Conservation (phyloP, 2,113 vertebrate genomes). For the Oryzias celebensis region DNA sequence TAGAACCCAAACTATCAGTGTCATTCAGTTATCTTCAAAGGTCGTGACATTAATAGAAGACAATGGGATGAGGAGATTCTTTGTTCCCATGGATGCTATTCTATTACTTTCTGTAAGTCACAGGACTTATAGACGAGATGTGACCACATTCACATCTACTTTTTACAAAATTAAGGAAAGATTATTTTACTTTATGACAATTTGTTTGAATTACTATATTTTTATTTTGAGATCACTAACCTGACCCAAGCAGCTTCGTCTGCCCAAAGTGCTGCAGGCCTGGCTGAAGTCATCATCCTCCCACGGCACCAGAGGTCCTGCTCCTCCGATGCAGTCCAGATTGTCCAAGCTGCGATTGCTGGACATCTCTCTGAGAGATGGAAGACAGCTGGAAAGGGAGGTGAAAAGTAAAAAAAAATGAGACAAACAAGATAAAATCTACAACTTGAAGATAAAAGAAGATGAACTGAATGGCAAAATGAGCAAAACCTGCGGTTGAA, state of each 20-base stretch:
- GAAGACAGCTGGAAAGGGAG: conserved; percentile 76
- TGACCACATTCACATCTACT: not conserved
- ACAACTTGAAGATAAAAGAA: no score
- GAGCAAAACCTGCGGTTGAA: conserved; percentile 38
- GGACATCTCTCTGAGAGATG: conserved; percentile 77
- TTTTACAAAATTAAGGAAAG: not conserved
- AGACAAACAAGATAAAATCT: conserved; percentile 1
- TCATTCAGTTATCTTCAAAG: conserved; percentile 27
- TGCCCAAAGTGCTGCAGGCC: conserved; percentile 83
- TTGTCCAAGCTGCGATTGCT: conserved; percentile 90
- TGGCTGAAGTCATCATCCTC: conserved; percentile 96
- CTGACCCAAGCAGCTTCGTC: conserved; percentile 85
- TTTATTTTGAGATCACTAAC: conserved; percentile 72
- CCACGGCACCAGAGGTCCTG: conserved; percentile 87
- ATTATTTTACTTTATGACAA: not conserved
- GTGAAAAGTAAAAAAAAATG: conserved; percentile 3
- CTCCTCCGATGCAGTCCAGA: conserved; percentile 88
- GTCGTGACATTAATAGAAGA: conserved; percentile 17
- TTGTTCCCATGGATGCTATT: conserved; percentile 26
- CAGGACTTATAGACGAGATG: conserved; percentile 29
- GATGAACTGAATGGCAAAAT: conserved; percentile 19
- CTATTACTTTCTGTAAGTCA: conserved; percentile 35
- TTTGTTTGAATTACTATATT: not conserved
- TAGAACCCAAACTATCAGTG: conserved; percentile 19
- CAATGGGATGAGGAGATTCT: conserved; percentile 15